Base-by-base conservation (phyloP, 64 coral and sea anemone genomes). In the Exaiptasia diaphana region DNA sequence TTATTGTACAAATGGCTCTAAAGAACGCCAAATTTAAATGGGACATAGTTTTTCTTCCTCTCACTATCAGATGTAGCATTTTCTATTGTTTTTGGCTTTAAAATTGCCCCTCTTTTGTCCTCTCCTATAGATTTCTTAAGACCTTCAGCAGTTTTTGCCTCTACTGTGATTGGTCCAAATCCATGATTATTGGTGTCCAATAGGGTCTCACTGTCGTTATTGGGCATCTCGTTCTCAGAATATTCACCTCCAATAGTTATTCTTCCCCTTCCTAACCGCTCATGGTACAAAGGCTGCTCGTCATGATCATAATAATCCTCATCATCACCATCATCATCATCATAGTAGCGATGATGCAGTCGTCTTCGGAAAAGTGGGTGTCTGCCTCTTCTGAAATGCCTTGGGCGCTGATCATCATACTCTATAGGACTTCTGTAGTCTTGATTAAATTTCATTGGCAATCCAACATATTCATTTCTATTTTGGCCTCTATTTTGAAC, bases 91-190 rank as follows among this genome's bases (percentile, higher is more conserved):
- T 32, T 37, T 49, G 69, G 69, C 41, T 73, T 73, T 32, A 40
- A 35, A 3, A 73, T 73, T 35, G 28, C 10, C 40, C 69, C 45
- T 48, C 69, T 8, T 18, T 21, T 46, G 2, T 73, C 69, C 7
- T 73, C 56, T 4, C 22, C 61, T 17, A 26, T 20, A 0, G 73
- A 67, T 31, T 77, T 57, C 27, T 41, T 83, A 4, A 83, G 56
- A 0, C 91, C 91, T 36, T 99, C 85, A 25, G 90, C 95, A 1
- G 95, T 99, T 30, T 99, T 99, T 14, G 95, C 95, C 38, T 99
- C 95, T 7, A 99, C 95, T 17, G 90, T 99, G 40, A 99, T 99
- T 50, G 95, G 95, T 70, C 95, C 95, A 74, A 93, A 92, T 2
- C 95, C 95, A 17, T 83, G 41, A 34, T 88, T 85, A 15, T 86